A percentile compares a stretch with the other conserved stretches of the same genome.
Evolutionary conservation across 2,888 invertebrate species (phyloP).

Genomic region (Hirtodrosophila histrioides): DNA sequence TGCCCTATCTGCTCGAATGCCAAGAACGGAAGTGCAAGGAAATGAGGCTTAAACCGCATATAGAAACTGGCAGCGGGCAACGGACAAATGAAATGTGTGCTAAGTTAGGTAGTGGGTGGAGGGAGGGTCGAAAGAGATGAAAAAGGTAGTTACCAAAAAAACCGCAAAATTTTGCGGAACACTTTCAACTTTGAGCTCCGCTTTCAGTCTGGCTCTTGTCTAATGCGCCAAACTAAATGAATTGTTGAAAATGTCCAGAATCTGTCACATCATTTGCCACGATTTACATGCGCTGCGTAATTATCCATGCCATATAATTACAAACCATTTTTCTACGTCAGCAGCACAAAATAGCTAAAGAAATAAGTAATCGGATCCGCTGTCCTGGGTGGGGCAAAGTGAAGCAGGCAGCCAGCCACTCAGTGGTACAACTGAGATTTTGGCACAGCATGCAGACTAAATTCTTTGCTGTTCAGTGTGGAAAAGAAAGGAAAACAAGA

Average conservation of each 20-base stretch:
- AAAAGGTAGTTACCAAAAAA: slow-evolving; percentile 1
- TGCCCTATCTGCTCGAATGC: slow-evolving; percentile 54
- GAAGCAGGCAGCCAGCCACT: neutral
- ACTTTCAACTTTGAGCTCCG: slow-evolving; percentile 22
- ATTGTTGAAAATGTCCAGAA: slow-evolving; percentile 44
- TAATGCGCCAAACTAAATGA: slow-evolving; percentile 19
- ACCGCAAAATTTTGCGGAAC: slow-evolving; percentile 61
- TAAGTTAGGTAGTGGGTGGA: slow-evolving; percentile 16
- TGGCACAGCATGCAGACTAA: slow-evolving; percentile 31
- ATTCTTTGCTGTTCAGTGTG: too few species aligned
- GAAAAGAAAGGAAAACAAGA: too few species aligned
- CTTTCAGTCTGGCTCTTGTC: too few species aligned
- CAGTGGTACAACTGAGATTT: slow-evolving; percentile 33
- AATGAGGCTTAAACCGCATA: slow-evolving; percentile 75
- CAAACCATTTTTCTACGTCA: slow-evolving; percentile 70
- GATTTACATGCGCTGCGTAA: slow-evolving; percentile 56
- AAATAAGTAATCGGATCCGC: slow-evolving; percentile 1
- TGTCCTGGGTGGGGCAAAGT: too few species aligned
- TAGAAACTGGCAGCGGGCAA: slow-evolving; percentile 39
- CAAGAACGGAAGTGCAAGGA: slow-evolving; percentile 72
- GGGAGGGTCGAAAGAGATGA: slow-evolving; percentile 5
- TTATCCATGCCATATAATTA: slow-evolving; percentile 75
- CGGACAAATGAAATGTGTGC: slow-evolving; percentile 73
- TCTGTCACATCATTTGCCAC: slow-evolving; percentile 54
- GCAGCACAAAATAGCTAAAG: slow-evolving; percentile 44